phyloP scores from a whole-genome alignment of 2,797 vertebrate genomes.

The Scolopax rusticola region DNA sequence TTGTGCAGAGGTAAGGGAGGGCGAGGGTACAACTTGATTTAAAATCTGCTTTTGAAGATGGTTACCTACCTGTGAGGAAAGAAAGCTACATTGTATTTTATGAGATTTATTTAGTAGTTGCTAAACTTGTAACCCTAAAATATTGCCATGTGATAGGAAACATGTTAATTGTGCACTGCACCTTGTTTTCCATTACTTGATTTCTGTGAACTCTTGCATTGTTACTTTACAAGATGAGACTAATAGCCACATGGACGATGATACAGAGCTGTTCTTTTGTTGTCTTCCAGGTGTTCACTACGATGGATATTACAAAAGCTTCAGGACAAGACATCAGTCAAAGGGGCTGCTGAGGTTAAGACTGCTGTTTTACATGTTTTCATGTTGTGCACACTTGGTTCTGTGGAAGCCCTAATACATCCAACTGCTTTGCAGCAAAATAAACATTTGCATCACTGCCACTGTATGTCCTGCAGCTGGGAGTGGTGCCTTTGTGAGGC shows the following conservation, averaged over 20 bases:
- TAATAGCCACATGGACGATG: background rate
- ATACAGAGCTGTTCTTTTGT: background rate
- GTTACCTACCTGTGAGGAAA: background rate
- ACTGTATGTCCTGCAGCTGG: background rate
- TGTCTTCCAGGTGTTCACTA: conserved; percentile 89
- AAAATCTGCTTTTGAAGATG: background rate
- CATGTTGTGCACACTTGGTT: conserved; percentile 49
- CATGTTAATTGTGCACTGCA: background rate
- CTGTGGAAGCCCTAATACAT: conserved; percentile 17
- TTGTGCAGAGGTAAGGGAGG: conserved; percentile 89
- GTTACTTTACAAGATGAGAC: background rate
- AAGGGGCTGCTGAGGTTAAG: conserved; percentile 97
- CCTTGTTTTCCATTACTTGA: background rate
- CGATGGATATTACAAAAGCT: conserved; percentile 90
- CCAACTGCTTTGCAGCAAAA: conserved; percentile 49
- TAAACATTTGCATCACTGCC: background rate
- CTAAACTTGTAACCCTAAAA: background rate
- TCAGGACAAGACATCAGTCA: conserved; percentile 89
- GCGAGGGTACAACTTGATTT: background rate
- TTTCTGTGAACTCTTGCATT: background rate
- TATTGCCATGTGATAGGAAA: background rate
- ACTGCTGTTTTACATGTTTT: conserved; percentile 87
- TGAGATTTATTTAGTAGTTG: background rate
- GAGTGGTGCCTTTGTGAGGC: background rate
- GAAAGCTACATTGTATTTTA: background rate